Conservation (phyloP, 2,113 vertebrate species). For the Periophthalmus modestus region DNA sequence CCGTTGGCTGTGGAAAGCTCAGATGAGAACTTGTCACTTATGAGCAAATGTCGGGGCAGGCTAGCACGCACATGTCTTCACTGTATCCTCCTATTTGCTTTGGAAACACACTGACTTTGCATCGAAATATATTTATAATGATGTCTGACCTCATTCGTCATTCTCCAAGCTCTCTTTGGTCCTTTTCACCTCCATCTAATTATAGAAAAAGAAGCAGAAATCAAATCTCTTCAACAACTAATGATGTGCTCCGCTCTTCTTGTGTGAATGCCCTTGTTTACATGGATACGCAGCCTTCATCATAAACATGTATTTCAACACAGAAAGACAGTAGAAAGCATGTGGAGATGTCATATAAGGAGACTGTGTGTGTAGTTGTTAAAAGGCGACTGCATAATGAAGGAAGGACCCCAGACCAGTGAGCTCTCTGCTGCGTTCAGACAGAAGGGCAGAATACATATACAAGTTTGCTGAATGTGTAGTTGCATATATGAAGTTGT, state of each 20-base stretch:
- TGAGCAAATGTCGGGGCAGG: background rate
- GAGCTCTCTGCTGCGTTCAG: constrained; percentile 63
- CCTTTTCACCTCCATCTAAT: constrained; percentile 40
- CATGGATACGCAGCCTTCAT: constrained; percentile 6
- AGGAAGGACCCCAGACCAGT: constrained; percentile 23
- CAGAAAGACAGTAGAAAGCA: background rate
- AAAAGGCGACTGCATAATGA: constrained; percentile 64
- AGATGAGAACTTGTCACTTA: constrained; percentile 19
- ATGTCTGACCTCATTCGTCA: background rate
- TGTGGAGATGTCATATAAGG: constrained; percentile 40
- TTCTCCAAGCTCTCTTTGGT: background rate
- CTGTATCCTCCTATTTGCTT: constrained; percentile 9
- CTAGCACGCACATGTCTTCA: constrained; percentile 16
- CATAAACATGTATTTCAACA: background rate
- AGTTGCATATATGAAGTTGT: background rate
- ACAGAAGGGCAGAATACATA: constrained; percentile 26
- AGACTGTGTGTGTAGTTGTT: constrained; percentile 60
- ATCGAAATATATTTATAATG: constrained; percentile 18
- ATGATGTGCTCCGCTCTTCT: constrained; percentile 1
- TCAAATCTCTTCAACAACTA: constrained; percentile 34
- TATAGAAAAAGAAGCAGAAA: constrained; percentile 42
- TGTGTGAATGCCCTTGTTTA: constrained; percentile 14
- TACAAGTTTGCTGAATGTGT: constrained; percentile 29
- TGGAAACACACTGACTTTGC: constrained; percentile 18
- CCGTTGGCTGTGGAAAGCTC: constrained; percentile 2